Base-by-base conservation (phyloP, 2,888 invertebrate genomes). In the Synergus japonicus region DNA sequence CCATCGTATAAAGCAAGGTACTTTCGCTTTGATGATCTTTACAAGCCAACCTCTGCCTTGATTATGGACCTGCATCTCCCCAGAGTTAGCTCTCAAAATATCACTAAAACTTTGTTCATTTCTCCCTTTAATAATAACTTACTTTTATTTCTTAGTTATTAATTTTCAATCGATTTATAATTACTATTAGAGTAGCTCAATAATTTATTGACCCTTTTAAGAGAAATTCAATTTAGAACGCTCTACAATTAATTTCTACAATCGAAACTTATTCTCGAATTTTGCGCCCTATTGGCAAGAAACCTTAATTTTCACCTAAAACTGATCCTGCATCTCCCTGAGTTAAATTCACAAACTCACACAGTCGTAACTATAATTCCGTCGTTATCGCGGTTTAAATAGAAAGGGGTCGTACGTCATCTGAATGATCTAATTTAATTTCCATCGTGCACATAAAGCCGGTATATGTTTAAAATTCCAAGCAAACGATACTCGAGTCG, bases 371-470 rank as follows among this genome's bases (percentile, higher is more conserved):
- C 73, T 49, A 54, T 54, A 73, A 73, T 54, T 73, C 37, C 37
- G 29, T 54, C 73, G 73, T 73, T 73, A 73, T 54, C 73, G 54
- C 29, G 37, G 49, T 73, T 10, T 54, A 49, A 73, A 73, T 73
- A 73, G 49, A 73, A 73, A 54, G 67, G 15, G 73, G 73, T 49
- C 54, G 73, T 73, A 73, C 73, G 54, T 73, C 73, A 15, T 10
- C 10, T 73, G 73, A 73, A 73, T 73, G 73, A 73, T 73, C 73
- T 73, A 73, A 73, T 73, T 73, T 73, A 73, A 73, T 73, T 73
- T 73, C 37, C 54, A 37, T 37, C 37, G 37, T 5, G 54, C 54
- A 73, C 49, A 73, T 73, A 73, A 73, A 73, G 54, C 54, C 37
- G 9, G 54, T 73, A 49, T 73, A 54, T 54, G 54, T 73, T 54